phyloP scores from a whole-genome alignment of 2,113 vertebrate genomes.

The Spea bombifrons region DNA sequence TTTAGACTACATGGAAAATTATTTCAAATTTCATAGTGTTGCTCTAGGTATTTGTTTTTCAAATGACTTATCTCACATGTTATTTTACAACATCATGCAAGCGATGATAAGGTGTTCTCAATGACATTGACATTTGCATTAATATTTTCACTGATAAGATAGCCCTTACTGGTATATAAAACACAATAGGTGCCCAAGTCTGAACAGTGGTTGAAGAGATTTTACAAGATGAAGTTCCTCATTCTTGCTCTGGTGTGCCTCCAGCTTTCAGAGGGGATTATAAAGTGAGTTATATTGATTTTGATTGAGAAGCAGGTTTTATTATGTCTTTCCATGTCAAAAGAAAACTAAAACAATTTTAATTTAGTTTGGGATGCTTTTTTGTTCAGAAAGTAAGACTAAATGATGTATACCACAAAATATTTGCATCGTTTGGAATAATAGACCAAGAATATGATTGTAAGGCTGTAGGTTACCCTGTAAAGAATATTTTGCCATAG shows the following conservation, averaged over 20 bases:
- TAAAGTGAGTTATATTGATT: conserved; percentile 28
- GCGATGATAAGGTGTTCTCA: conserved; percentile 1
- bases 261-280: conserved; percentile 49
- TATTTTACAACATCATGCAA: not conserved
- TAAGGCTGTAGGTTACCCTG: no score
- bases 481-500: no score
- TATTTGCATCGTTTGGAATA: no score
- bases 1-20: no score
- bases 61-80: not conserved
- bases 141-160: conserved; percentile 9
- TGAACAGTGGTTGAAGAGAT: not conserved
- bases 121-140: conserved; percentile 29
- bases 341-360: no score
- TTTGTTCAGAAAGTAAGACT: no score
- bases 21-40: no score
- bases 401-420: no score
- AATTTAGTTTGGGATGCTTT: no score
- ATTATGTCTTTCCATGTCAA: no score
- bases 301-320: no score
- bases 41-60: not conserved
- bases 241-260: conserved; percentile 46
- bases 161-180: conserved; percentile 27
- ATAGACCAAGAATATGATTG: no score
- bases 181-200: not conserved
- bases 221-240: conserved; percentile 22